Evolutionary conservation across 2,113 vertebrate species (phyloP).

Genomic region (Drymodes brunneopygia): DNA sequence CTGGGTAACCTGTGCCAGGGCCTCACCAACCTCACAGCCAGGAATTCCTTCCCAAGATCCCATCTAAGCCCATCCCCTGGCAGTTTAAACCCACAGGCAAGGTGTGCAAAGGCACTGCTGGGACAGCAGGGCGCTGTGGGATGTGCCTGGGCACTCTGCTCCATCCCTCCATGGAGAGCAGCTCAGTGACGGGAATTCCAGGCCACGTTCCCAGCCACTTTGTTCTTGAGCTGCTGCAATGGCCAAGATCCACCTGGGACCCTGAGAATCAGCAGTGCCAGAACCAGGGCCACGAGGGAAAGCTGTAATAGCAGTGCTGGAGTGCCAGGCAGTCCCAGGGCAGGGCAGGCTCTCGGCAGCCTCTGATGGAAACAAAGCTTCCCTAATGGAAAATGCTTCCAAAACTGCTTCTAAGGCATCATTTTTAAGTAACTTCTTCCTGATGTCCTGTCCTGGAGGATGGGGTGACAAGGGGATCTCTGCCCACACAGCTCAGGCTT

Average conservation of each 20-base stretch:
- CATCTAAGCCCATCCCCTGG: not conserved
- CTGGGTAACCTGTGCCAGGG: not conserved
- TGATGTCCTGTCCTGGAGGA: not conserved
- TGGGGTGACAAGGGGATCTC: not conserved
- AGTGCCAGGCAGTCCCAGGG: not conserved
- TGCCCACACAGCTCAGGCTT: not conserved
- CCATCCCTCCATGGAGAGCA: not conserved
- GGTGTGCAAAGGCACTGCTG: not conserved
- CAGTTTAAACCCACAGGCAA: not conserved
- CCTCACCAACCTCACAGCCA: not conserved
- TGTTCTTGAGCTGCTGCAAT: not conserved
- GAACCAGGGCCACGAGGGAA: not conserved
- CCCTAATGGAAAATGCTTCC: not conserved
- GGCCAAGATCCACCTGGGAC: not conserved
- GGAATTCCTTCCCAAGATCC: not conserved
- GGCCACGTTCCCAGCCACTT: not conserved
- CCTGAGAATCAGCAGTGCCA: not conserved
- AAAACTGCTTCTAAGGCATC: not conserved
- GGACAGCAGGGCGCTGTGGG: not conserved
- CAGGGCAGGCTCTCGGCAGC: not conserved
- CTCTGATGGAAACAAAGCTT: not conserved
- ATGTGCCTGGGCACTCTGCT: not conserved
- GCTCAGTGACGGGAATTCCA: not conserved
- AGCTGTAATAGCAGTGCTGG: not conserved
- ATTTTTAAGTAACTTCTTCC: not conserved